Base-by-base conservation (phyloP, 2,888 invertebrate species). In the Habroteleia sp. region DNA sequence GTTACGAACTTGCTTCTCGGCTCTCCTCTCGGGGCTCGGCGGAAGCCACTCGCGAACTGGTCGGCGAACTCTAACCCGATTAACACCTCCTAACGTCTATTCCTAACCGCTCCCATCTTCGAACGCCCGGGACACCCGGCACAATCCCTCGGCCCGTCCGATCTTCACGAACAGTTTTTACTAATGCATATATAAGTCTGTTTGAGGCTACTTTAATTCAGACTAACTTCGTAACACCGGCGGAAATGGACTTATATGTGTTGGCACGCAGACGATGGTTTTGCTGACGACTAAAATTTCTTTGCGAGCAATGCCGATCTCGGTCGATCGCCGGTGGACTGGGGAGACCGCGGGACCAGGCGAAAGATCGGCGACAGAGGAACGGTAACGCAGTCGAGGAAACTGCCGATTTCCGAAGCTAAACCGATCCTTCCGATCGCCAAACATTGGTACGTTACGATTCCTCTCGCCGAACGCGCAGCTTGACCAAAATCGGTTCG, bases 11-110 rank as follows among this genome's bases (percentile, higher is more conserved):
- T 85, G 88, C 87, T 88, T 87, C 84, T 87, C 84, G 88, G 88
- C 87, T 87, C 87, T 88, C 83, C 85, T 88, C 88, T 88, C 87
- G 88, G 88, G 88, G 88, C 88, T 88, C 88, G 88, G 88, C 88
- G 88, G 88, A 84, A 86, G 87, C 86, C 86, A 87, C 84, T 83
- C 84, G 84, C 84, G 86, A 71, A 62, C 54, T 88, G 87, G 84
- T 86, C 86, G 85, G 86, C 85, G 82, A 83, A 80, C 76, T 82
- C 83, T 87, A 87, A 88, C 82, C 54, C 76, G 74, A 83, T 87
- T 87, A 87, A 88, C 85, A 81, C 75, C 77, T 83, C 82, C 80
- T 86, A 85, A 86, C 83, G 78, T 72, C 41, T 63, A 54, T 48
- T 63, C 63, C 56, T 56, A 72, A 63, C 33, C 48, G 63, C 72